Evolutionary conservation across 1,140 invertebrate species (phyloP), one percentile per base, ranked within the genome.

Genomic region (Pseudomyrmex dendroicus): DNA sequence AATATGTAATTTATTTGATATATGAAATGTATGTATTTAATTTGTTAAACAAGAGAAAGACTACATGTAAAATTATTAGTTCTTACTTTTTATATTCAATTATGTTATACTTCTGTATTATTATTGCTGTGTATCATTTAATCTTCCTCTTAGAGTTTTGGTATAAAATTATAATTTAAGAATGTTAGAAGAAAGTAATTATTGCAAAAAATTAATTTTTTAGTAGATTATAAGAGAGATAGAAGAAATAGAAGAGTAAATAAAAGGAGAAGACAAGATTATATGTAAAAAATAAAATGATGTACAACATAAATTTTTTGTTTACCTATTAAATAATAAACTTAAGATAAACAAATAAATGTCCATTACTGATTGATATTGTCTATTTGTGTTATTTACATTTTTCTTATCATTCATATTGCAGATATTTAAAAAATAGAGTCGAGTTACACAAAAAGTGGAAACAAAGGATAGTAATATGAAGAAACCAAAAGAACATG

Each of bases 401-500:
- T 35, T 73, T 8, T 56, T 72, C 20, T 46, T n/a, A 73, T 5
- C 72, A n/a, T 76, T 50, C 54, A 54, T 88, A 84, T 89, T 89
- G 20, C 86, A 89, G 86, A 88, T 85, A 88, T 54, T 46, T 15
- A 61, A 78, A 74, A 59, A 77, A 52, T 77, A 77, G 66, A 70
- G 50, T 84, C 0, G 77, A 80, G 7, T 78, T 83, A 54, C 35
- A 63, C 76, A 15, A 50, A 83, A 57, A 59, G 73, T 62, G 59
- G 56, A 72, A 56, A 70, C 85, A 90, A 7, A 35, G 35, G 72
- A 56, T 84, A 78, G 85, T 90, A 89, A 90, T 91, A 91, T 91
- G 91, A 91, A 91, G 91, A 85, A 91, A 89, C 88, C 84, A 84
- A 86, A 90, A 91, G 91, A 86, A 72, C 86, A 91, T 89, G 91